These are phyloP conservation scores for Australoheros facetus DNA, from an alignment of 2,797 vertebrate genomes.

Conservation along the genomic window DNA sequence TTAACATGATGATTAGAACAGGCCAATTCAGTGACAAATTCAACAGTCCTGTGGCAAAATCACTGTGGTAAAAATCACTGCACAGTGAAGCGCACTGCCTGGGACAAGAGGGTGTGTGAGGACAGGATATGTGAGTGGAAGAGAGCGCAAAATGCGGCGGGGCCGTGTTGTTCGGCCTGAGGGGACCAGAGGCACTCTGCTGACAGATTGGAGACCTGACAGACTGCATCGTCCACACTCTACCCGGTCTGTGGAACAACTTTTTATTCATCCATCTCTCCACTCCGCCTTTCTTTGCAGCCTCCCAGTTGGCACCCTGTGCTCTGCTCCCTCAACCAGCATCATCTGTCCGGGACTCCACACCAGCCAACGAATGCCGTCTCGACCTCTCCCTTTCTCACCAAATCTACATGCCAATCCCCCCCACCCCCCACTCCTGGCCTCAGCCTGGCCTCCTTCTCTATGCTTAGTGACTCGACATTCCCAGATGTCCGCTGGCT, in stretches of 20 bases:
- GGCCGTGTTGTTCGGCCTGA: constrained; percentile 45
- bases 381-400: not conserved
- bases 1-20: constrained; percentile 11
- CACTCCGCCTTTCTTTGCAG: constrained; percentile 2
- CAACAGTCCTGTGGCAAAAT: constrained; percentile 29
- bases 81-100: constrained; percentile 54
- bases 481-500: constrained; percentile 67
- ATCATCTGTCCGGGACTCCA: constrained; percentile 7
- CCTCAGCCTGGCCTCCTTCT: not conserved
- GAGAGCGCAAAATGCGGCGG: constrained; percentile 49
- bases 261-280: constrained; percentile 40
- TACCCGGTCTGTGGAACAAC: constrained; percentile 17
- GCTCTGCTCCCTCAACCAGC: constrained; percentile 26
- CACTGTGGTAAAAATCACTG: constrained; percentile 23
- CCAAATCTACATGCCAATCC: not conserved
- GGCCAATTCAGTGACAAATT: constrained; percentile 14
- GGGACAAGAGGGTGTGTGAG: constrained; percentile 66
- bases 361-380: not conserved
- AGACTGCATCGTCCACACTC: constrained; percentile 64
- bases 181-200: constrained; percentile 54
- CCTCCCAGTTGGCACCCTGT: not conserved
- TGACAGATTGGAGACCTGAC: constrained; percentile 72
- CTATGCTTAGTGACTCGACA: constrained; percentile 43
- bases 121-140: constrained; percentile 62
- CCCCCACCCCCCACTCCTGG: not conserved